Evolutionary conservation across 2,797 vertebrate genomes (phyloP).

Genomic region (Bryconaethiops microstoma): DNA sequence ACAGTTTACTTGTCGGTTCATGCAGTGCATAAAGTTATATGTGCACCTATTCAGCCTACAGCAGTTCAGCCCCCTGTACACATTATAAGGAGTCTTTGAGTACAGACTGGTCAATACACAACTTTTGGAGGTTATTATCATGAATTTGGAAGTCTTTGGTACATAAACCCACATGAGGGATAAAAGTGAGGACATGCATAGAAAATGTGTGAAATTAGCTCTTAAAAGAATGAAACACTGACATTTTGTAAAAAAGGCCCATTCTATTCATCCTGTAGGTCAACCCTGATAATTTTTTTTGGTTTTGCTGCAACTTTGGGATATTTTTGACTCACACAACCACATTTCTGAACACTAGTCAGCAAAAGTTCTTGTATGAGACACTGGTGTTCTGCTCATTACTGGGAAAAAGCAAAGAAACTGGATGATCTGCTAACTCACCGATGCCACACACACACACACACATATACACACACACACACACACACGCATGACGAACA

Average conservation of each 20-base stretch:
- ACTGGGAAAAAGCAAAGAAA: not conserved
- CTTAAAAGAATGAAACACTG: not conserved
- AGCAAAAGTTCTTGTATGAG: not conserved
- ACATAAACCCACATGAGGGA: not conserved
- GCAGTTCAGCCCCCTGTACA: not conserved
- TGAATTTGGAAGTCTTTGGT: not conserved
- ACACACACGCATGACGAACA: conserved; percentile 21
- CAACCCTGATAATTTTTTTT: not conserved
- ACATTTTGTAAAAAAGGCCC: not conserved
- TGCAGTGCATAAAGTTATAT: not conserved
- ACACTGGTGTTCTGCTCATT: not conserved
- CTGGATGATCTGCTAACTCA: conserved; percentile 10
- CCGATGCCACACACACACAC: conserved; percentile 14
- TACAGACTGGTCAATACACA: not conserved
- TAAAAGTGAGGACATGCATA: not conserved
- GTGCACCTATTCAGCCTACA: not conserved
- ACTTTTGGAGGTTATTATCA: not conserved
- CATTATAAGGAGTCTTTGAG: not conserved
- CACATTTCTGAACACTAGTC: not conserved
- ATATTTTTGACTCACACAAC: conserved; percentile 17
- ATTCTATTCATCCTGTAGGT: not conserved
- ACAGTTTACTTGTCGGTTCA: too few relatives aligned
- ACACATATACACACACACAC: conserved; percentile 8
- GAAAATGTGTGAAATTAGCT: not conserved
- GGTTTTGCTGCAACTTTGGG: not conserved